Evolutionary conservation across 2,797 vertebrate species (phyloP), one percentile per base, ranked within the genome.

Genomic region (Brachymystax lenok): DNA sequence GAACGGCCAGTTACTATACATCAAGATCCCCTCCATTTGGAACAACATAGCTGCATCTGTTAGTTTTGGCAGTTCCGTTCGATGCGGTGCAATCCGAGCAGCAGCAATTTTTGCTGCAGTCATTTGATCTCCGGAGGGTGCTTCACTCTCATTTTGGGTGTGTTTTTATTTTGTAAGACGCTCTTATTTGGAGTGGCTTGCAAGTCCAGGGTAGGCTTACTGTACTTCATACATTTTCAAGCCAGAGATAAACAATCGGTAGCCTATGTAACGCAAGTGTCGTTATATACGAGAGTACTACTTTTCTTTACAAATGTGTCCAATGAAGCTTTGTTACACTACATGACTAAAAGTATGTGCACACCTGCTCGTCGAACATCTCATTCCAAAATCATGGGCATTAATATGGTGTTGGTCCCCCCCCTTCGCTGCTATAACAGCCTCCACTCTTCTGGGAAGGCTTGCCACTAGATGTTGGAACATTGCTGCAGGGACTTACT

Each of bases 1-100:
- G 91, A 92, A 92, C 90, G 89, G 88, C 90, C 90, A 86, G 86
- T 90, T 88, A 92, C 90, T 90, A 91, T 92, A 90, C 91, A 91
- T 92, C 90, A 92, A 90, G 91, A 88, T 92, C 89, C 82, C 88
- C 82, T 87, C 90, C 88, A 84, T 90, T 90, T 92, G 92, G 90
- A 92, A 88, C 88, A 79, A 79, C 89, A 90, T 90, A 88, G 91
- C 88, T 90, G 90, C 91, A 90, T 93, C 90, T 93, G 92, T 92
- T 92, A 88, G 91, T 90, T 91, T 92, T 92, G 92, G 91, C 90
- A 86, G 78, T 86, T 88, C 83, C 83, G 73, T 90, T 89, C 86
- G 85, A 82, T 76, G 87, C 89, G 67, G 87, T 88, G 88, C 88
- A 90, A 91, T 92, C 89, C 90, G 89, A 90, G 90, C 90, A 83